Base-by-base conservation (phyloP, 2,888 invertebrate genomes). In the Parthenolecanium corni region DNA sequence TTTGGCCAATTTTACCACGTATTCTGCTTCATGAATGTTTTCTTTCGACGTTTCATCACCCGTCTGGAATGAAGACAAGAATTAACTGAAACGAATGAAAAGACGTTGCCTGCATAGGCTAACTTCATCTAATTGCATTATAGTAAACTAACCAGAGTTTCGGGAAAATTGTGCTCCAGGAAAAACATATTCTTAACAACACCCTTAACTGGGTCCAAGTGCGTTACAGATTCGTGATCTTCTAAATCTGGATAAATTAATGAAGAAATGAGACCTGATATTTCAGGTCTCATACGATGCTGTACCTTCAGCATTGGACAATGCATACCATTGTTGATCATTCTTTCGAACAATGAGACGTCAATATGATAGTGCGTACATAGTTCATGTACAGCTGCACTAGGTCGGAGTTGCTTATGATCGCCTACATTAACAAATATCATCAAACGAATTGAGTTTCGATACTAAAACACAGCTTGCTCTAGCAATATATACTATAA, bases 321-420 rank as follows among this genome's bases (percentile, higher is more conserved):
- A 18, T 71, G 69, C 21, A 76, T 67, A 0, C 71, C 72, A 66
- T 78, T 77, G n/a, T 73, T 73, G 11, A 78, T 71, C 72, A 79
- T 71, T 52, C 79, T 68, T 69, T 79, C 79, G 70, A 80, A 79
- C 47, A 80, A 71, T 1, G 79, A 79, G 20, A 78, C 69, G 49
- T 78, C 75, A 65, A 80, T 69, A 16, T 75, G 72, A 68, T 73
- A 79, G 18, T 73, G 69, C 57, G 68, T 73, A 2, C 74, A 76
- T 31, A 80, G 70, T 42, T 73, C 69, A 67, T 74, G 74, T 2
- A 77, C 76, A 3, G 75, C 73, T n/a, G 77, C 72, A 61, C 70
- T 75, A 12, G 80, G 80, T 36, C 83, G 77, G 0, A 92, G 76
- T 70, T 92, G 92, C 71, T 85, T 81, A 71, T 91, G 90, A 72